Evolutionary conservation across 2,888 invertebrate genomes (phyloP), one percentile per base, ranked within the genome.

Genomic region (Synergus laeviventris): DNA sequence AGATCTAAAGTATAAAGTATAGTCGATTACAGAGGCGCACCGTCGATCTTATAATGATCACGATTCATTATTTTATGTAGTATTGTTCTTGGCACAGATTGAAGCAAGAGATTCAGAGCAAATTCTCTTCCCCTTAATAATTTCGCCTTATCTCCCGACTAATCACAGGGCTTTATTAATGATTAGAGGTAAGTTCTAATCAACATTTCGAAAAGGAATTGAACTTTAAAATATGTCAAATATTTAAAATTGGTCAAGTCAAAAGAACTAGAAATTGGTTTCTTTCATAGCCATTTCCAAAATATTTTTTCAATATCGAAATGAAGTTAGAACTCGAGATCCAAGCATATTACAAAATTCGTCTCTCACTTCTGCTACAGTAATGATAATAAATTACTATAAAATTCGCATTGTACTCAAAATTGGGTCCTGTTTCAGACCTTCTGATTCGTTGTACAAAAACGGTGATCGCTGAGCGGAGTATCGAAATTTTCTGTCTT

Each of bases 71-170:
- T 75, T 76, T 76, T 84, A 84, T 77, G 64, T 74, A 84, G 85
- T 85, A 85, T 85, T 84, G 82, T 88, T 87, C 86, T 87, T 88
- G 87, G 87, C 87, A 88, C 88, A 87, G 83, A 84, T 86, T 84
- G 31, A 42, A 70, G 31, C 31, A 42, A 70, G 31, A 49, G 31
- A 49, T 49, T 49, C 36, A 4, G 45, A 45, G 49, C n/a, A 64
- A 45, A 70, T 16, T 49, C 31, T 12, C 12, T 70, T 49, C 16
- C n/a, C 24, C 24, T 21, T 1, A 45, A 12, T 16, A 70, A 49
- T 70, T 70, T 70, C 70, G 45, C 70, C 49, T 42, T 45, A 18
- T 70, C 49, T 70, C 24, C 24, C 49, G 70, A 70, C 49, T 70
- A 70, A 70, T 70, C 70, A 70, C 70, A 70, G 70, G 70, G 70